These are phyloP conservation scores for Rhadina sibilatrix DNA, from an alignment of 2,113 vertebrate genomes.

Conservation along the genomic window DNA sequence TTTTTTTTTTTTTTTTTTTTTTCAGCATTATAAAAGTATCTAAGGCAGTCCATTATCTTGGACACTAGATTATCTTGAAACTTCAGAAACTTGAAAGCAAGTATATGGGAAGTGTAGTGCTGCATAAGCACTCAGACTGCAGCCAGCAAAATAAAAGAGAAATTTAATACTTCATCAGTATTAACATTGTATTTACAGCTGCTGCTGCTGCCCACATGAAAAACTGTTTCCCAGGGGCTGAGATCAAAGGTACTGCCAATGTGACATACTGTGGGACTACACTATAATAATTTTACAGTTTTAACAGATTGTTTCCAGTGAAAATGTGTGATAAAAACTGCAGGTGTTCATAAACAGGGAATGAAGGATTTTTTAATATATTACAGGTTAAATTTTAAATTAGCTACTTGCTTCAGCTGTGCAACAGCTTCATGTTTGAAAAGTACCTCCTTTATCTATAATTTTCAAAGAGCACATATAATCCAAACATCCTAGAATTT, in stretches of 20 bases:
- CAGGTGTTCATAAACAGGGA: conserved; percentile 68
- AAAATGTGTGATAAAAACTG: conserved; percentile 51
- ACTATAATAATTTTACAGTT: conserved; percentile 72
- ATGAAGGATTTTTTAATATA: neutral
- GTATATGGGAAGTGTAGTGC: conserved; percentile 29
- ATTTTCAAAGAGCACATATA: neutral
- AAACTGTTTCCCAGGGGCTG: conserved; percentile 63
- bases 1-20: neutral
- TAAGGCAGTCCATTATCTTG: conserved; percentile 1
- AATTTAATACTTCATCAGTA: conserved; percentile 64
- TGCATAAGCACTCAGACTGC: conserved; percentile 51
- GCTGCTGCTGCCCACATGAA: conserved; percentile 66
- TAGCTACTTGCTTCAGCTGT: neutral
- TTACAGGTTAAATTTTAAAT: conserved; percentile 23
- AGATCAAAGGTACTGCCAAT: conserved; percentile 71
- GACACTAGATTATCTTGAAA: conserved; percentile 52
- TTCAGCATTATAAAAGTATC: neutral
- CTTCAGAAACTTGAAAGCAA: conserved; percentile 46
- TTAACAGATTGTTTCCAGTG: conserved; percentile 63
- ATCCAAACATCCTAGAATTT: neutral
- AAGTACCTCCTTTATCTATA: neutral
- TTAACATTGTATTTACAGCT: conserved; percentile 76
- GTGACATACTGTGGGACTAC: conserved; percentile 44
- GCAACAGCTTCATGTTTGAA: neutral
- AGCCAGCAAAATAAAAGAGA: conserved; percentile 62